Evolutionary conservation across 2,888 invertebrate species (phyloP).

Genomic region (Molorchus minor): DNA sequence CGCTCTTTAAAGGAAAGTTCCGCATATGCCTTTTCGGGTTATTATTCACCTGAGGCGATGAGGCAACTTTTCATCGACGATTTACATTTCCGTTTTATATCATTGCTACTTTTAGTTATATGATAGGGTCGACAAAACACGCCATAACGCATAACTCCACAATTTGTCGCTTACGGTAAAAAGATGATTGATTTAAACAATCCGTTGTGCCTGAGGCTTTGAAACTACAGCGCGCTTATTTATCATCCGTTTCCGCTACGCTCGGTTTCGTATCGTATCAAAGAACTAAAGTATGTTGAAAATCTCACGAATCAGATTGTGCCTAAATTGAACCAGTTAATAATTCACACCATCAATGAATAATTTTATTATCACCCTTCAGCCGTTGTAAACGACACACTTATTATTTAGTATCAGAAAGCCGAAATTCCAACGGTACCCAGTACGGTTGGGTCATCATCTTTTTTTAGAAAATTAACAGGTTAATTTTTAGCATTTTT

Average conservation of each 20-base stretch:
- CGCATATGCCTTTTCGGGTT: too few relatives aligned
- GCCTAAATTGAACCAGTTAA: constrained; percentile 16
- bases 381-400: too few relatives aligned
- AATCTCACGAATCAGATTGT: constrained; percentile 34
- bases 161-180: constrained; percentile 52
- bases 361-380: background rate
- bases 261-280: constrained; percentile 24
- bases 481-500: too few relatives aligned
- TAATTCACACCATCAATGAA: background rate
- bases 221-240: constrained; percentile 41
- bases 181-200: constrained; percentile 54
- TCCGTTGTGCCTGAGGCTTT: constrained; percentile 40
- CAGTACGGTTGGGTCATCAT: too few relatives aligned
- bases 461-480: too few relatives aligned
- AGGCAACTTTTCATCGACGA: background rate
- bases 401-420: too few relatives aligned
- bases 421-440: too few relatives aligned
- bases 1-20: too few relatives aligned
- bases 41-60: background rate
- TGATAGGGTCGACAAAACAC: constrained; percentile 1
- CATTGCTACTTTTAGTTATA: background rate
- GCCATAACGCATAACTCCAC: constrained; percentile 37
- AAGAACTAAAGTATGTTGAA: constrained; percentile 28
- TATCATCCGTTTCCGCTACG: constrained; percentile 30
- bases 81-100: constrained; percentile 20